Base-by-base conservation (phyloP, 2,888 invertebrate species). In the Isoperla grammatica region DNA sequence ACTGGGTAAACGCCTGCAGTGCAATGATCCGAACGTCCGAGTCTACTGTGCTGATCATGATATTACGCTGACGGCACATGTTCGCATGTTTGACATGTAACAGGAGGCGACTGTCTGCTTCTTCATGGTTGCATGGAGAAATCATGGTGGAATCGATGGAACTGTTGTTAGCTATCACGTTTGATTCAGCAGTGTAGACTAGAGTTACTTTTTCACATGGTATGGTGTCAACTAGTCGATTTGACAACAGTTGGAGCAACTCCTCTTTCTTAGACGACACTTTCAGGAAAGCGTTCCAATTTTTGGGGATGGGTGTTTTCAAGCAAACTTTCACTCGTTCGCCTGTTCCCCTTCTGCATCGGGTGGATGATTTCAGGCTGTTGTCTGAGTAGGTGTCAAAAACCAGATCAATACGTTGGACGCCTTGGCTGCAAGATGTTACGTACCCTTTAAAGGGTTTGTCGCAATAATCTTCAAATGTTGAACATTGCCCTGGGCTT, bases 371-470 rank as follows among this genome's bases (percentile, higher is more conserved):
- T 48, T 61, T 61, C 17, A 61, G 53, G 22, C 50, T 61, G 37
- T 48, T 45, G 17, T 35, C 60, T 5, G 17, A 35, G 42, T 61
- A 61, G 22, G 13, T 17, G 39, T 61, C 59, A 37, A 46, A 60
- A 15, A 48, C n/a, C n/a, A n/a, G 58, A 29, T 60, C 61, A 2
- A 60, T 19, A 13, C 61, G 49, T 61, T 62, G 15, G 42, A 42
- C 19, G 12, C 39, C 15, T 19, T 20, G 45, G 45, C 19, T 19
- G 4, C 11, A 45, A 19, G 15, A 19, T 6, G 17, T 11, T 19
- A 45, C 15, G 45, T 45, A 45, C 11, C 4, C 19, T 45, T 45
- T 13, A 19, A 45, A 45, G 2, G 45, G 15, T 17, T 3, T 19
- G 45, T 45, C 45, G 17, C 45, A 45, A 11, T 45, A 45, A 13